Conservation (phyloP, 2,888 invertebrate species). For the Eristalis tenax region DNA sequence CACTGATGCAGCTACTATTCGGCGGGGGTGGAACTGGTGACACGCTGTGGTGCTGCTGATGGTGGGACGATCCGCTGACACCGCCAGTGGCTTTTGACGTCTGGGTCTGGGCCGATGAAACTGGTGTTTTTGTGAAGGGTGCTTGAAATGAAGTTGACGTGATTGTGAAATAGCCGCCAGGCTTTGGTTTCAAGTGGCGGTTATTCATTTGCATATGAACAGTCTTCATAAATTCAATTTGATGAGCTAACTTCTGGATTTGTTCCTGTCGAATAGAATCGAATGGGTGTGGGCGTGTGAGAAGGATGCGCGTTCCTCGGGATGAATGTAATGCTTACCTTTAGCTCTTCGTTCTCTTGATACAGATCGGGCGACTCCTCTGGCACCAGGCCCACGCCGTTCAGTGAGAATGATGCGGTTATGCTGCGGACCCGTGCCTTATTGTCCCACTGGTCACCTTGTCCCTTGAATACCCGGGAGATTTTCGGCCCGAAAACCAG, state of each 20-base stretch:
- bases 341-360: conserved; percentile 95
- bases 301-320: neutral
- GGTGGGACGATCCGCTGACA: neutral
- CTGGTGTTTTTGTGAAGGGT: conserved; percentile 79
- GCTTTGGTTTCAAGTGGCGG: conserved; percentile 91
- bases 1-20: conserved; percentile 74
- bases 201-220: conserved; percentile 97
- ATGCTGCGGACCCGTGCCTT: conserved; percentile 91
- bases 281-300: neutral
- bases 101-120: conserved; percentile 80
- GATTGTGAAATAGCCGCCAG: conserved; percentile 90
- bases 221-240: conserved; percentile 96
- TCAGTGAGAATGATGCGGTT: conserved; percentile 92
- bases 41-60: conserved; percentile 46
- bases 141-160: conserved; percentile 82
- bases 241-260: conserved; percentile 93
- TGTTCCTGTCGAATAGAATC: conserved; percentile 86
- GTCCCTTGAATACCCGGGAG: conserved; percentile 90
- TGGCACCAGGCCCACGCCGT: conserved; percentile 91
- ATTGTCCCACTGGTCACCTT: conserved; percentile 95
- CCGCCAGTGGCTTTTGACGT: conserved; percentile 75
- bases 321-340: conserved; percentile 82
- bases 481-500: conserved; percentile 84
- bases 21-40: conserved; percentile 30
- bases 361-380: conserved; percentile 93